phyloP scores from a whole-genome alignment of 2,888 invertebrate genomes.

The Saturnia japonica region DNA sequence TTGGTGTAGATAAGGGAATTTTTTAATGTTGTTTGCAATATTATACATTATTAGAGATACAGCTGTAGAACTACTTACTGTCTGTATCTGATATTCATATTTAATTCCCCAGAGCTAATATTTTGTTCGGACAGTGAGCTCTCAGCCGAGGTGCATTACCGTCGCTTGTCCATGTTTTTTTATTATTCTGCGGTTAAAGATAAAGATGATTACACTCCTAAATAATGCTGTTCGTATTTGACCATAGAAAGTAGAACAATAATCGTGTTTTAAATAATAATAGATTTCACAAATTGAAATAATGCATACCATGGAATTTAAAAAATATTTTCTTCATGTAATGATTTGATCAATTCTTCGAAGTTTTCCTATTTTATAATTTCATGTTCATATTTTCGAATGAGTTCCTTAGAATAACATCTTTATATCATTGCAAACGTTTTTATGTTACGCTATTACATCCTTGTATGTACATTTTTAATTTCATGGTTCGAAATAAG shows the following conservation, averaged over 20 bases:
- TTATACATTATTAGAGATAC: neutral
- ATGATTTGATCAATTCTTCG: too few relatives aligned
- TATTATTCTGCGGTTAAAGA: neutral
- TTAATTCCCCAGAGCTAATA: conserved; percentile 38
- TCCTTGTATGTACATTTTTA: too few relatives aligned
- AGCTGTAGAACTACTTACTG: conserved; percentile 4
- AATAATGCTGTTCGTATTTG: neutral
- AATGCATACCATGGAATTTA: too few relatives aligned
- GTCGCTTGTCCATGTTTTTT: conserved; percentile 32
- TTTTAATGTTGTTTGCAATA: too few relatives aligned
- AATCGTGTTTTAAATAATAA: neutral
- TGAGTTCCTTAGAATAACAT: too few relatives aligned
- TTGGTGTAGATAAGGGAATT: too few relatives aligned
- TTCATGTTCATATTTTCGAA: too few relatives aligned
- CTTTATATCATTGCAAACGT: too few relatives aligned
- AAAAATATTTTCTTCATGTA: too few relatives aligned
- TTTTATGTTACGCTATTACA: too few relatives aligned
- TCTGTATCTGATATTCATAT: conserved; percentile 35
- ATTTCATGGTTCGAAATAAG: too few relatives aligned
- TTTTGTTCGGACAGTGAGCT: conserved; percentile 43
- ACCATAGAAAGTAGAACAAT: neutral
- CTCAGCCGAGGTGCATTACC: conserved; percentile 61
- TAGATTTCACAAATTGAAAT: neutral
- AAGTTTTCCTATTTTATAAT: too few relatives aligned
- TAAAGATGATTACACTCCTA: neutral